These are phyloP conservation scores for Parazoanthus darwini DNA, from an alignment of 92 coral and sea anemone genomes.

Conservation along the genomic window DNA sequence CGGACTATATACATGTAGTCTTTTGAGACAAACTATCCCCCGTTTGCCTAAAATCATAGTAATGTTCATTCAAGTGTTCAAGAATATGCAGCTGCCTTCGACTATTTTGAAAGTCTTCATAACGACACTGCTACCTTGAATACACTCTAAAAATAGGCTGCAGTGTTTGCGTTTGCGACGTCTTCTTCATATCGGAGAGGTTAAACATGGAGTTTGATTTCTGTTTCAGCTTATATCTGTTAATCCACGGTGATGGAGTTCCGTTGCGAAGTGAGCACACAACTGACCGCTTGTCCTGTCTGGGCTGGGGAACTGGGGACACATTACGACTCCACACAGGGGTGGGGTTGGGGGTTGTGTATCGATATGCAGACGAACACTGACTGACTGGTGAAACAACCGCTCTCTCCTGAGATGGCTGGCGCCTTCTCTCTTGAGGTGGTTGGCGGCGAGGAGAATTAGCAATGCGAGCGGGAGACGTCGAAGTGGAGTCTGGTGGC, in stretches of 20 bases:
- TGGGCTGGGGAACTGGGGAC: slow-evolving; percentile 30
- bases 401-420: slow-evolving; percentile 16
- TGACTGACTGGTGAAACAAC: slow-evolving; percentile 14
- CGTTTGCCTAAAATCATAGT: neutral
- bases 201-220: slow-evolving; percentile 70
- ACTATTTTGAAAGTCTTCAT: too few relatives aligned
- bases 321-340: slow-evolving; percentile 23
- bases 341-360: slow-evolving; percentile 25
- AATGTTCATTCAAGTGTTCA: neutral
- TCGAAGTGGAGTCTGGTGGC: neutral
- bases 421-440: neutral
- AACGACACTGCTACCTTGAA: slow-evolving; percentile 50
- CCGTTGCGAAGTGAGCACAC: slow-evolving; percentile 82
- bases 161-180: slow-evolving; percentile 25
- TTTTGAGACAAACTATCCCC: neutral
- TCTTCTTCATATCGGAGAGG: slow-evolving; percentile 46
- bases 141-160: slow-evolving; percentile 61
- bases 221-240: slow-evolving; percentile 90
- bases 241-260: slow-evolving; percentile 92
- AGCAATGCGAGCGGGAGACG: neutral
- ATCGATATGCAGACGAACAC: slow-evolving; percentile 2
- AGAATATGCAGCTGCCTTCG: neutral
- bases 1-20: too few relatives aligned
- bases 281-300: slow-evolving; percentile 43
- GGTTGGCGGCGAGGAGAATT: neutral